Evolutionary conservation across 1,140 invertebrate species (phyloP).

Genomic region (Pseudachorutes palmiensis): DNA sequence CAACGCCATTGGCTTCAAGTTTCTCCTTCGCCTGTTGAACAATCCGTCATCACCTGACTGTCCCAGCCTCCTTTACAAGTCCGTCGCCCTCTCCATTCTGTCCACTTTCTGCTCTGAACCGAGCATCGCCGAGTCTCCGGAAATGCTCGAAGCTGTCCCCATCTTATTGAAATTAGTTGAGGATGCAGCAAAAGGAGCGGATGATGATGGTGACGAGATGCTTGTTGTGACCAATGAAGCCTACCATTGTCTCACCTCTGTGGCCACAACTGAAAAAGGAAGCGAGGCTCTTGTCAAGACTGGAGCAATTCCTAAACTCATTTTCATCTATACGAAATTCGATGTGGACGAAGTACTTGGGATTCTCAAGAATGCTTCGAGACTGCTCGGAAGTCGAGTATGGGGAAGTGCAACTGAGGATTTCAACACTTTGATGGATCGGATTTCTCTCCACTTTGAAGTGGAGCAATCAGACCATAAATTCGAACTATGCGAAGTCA

Average conservation of each 20-base stretch:
- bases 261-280: constrained; percentile 62
- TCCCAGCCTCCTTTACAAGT: constrained; percentile 77
- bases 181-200: constrained; percentile 57
- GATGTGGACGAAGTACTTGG: constrained; percentile 76
- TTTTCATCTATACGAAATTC: constrained; percentile 71
- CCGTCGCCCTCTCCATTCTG: constrained; percentile 72
- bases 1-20: constrained; percentile 76
- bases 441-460: constrained; percentile 75
- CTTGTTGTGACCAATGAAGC: constrained; percentile 80
- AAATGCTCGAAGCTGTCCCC: constrained; percentile 70
- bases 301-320: constrained; percentile 68
- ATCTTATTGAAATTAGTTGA: constrained; percentile 72
- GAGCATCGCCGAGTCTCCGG: constrained; percentile 65
- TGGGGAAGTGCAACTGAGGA: constrained; percentile 60
- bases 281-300: constrained; percentile 64
- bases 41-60: constrained; percentile 68
- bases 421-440: constrained; percentile 72
- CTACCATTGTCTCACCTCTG: constrained; percentile 70
- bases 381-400: constrained; percentile 44
- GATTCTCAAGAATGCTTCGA: constrained; percentile 60
- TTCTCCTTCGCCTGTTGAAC: constrained; percentile 67
- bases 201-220: constrained; percentile 67
- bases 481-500: constrained; percentile 69
- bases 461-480: constrained; percentile 76
- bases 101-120: constrained; percentile 71